Evolutionary conservation across 2,888 invertebrate genomes (phyloP), one percentile per base, ranked within the genome.

Genomic region (Catocala fraxini): DNA sequence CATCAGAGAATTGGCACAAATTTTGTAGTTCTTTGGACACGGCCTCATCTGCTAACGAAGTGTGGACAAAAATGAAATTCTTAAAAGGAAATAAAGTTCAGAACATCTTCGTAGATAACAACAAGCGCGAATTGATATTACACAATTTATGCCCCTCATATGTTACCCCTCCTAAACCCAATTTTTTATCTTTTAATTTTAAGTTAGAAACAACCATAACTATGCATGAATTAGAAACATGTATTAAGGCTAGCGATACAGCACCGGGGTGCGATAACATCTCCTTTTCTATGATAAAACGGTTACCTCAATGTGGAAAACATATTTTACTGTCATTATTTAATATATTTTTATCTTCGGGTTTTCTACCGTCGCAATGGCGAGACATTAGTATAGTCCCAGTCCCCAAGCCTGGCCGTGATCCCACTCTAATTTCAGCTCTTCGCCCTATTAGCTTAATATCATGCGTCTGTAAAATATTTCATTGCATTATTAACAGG

Each of bases 271-370:
- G 6, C 0, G 68, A 70, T 45, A 35, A 48, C 0, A 55, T 70
- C 0, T 51, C 69, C 0, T 70, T 56, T n/a, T 67, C 65, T 0
- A 69, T 73, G 64, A 59, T 70, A 6, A 35, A 51, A 34, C 10
- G 62, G 43, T 25, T 71, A 0, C 65, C 73, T 4, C 5, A 25
- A 2, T 33, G 13, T 13, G 70, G 52, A 0, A 70, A 70, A 59
- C 0, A 2, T n/a, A n/a, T 63, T 6, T 34, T 74, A 4, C 0
- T 67, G 4, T 0, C 0, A 5, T 6, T 70, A 0, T 71, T 47
- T 12, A 70, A 70, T 45, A 5, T 2, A n/a, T 33, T 51, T 47
- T 49, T 59, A 7, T 0, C 4, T 10, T 9, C 6, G 10, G 48
- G 52, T 45, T 62, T 55, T 13, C 53, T 39, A 6, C 69, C 53